phyloP scores from a whole-genome alignment of 1,140 invertebrate genomes.

The Hycleus cichorii region DNA sequence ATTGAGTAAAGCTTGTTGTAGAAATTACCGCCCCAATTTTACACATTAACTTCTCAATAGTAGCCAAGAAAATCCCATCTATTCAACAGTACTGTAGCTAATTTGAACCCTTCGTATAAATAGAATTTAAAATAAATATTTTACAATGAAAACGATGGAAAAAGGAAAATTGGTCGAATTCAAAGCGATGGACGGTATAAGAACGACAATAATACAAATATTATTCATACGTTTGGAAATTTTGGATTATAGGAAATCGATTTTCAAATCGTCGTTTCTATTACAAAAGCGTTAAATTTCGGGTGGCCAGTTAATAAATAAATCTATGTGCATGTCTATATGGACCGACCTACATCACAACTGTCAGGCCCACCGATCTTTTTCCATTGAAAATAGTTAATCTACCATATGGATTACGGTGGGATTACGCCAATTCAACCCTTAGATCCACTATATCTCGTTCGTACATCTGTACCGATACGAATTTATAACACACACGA shows the following conservation, averaged over 20 bases:
- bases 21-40: slow-evolving; percentile 16
- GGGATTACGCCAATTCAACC: slow-evolving; percentile 25
- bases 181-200: no score
- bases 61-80: no score
- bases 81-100: no score
- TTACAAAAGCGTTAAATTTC: neutral
- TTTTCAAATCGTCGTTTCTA: slow-evolving; percentile 3
- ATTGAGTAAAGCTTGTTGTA: slow-evolving; percentile 15
- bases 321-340: no score
- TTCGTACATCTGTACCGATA: neutral
- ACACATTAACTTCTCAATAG: slow-evolving; percentile 12
- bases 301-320: no score
- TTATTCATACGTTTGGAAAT: neutral
- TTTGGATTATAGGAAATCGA: slow-evolving; percentile 10
- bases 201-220: no score
- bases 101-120: no score
- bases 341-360: slow-evolving; percentile 16
- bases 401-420: slow-evolving; percentile 26
- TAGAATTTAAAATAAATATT: no score
- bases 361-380: slow-evolving; percentile 23
- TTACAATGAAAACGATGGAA: no score
- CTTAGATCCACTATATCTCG: neutral
- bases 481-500: no score
- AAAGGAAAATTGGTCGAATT: no score
- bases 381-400: slow-evolving; percentile 19